Evolutionary conservation across 2,113 vertebrate species (phyloP), one percentile per base, ranked within the genome.

Genomic region (Porphyrio hochstetteri): DNA sequence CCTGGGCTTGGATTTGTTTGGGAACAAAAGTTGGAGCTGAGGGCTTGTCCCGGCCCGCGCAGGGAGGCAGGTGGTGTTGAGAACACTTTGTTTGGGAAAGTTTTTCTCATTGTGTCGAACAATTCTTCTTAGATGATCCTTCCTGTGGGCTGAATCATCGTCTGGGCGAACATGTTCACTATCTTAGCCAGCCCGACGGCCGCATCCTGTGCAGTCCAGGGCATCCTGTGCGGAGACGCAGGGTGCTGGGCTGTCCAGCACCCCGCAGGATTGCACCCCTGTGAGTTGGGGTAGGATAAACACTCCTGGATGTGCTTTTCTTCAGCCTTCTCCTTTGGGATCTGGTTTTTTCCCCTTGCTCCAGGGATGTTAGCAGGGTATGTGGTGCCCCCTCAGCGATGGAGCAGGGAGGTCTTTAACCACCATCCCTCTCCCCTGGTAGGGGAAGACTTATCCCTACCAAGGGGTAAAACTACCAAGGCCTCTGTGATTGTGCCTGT

Each of bases 11-110:
- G 38, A 80, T 90, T 35, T 57, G 42, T 52, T 87, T 7, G 3
- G 9, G 69, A 82, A 94, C 84, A 80, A 52, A 72, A 91, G 85
- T 76, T 13, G 33, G 86, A 61, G 82, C 56, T 5, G 42, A 74
- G 96, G 77, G 72, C 82, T 89, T 10, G 57, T 69, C 52, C 59
- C 50, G 2, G 81, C 53, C 57, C 8, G 24, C 23, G 13, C 40
- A 60, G 59, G 90, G 50, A 79, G 71, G 81, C 97, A 97, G 97
- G 94, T 97, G 97, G 84, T 79, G 88, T 6, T 35, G 42, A 91
- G 94, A 95, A 94, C 27, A 55, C 95, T 96, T 96, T 95, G 95
- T 96, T 97, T 96, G 95, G 96, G 95, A 96, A 96, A 96, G 83
- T 83, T 89, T 82, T 60, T 57, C 93, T 96, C 96, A 93, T 95